Evolutionary conservation across 1,140 invertebrate species (phyloP), one percentile per base, ranked within the genome.

Genomic region (Lepidotrigona ventralis): DNA sequence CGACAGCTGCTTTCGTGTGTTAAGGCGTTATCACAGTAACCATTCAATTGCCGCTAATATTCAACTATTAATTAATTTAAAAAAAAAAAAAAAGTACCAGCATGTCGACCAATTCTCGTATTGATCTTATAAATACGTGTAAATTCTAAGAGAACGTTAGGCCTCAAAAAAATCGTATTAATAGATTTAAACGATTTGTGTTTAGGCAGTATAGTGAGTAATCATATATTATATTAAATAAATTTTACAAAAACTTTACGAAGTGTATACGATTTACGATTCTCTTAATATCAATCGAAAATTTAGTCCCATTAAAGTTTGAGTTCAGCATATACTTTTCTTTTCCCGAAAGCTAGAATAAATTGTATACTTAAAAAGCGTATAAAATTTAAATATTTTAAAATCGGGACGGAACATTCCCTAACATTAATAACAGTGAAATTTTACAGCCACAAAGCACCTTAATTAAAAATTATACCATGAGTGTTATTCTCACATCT

Each of bases 1-100:
- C 96, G 91, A 97, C 97, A 94, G 96, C 96, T 97, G 94, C 80
- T 88, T 92, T 91, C 90, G 85, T 92, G 81, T 91, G 93, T 94
- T 95, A 95, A 95, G 93, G 94, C 88, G 90, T 89, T 83, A 90
- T 89, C 69, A 79, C 81, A 77, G 74, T 83, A 46, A 79, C 54
- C 54, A 51, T 74, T 58, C 72, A 29, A 66, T 23, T n/a, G 51
- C n/a, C 23, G n/a, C 26, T 78, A 70, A 46, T 68, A 71, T 79
- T 71, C 68, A 46, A n/a, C 39, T 79, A 51, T 53, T 60, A 33
- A n/a, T 74, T 74, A 21, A 12, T 74, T 74, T 2, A 74, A 33
- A 54, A 74, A 58, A 58, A 58, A 23, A n/a, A 14, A 4, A 4
- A 46, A 46, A 46, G 29, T n/a, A 23, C 23, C 72, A 56, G 53